Evolutionary conservation across 1,140 invertebrate species (phyloP), one percentile per base, ranked within the genome.

Genomic region (Galleria mellonella): DNA sequence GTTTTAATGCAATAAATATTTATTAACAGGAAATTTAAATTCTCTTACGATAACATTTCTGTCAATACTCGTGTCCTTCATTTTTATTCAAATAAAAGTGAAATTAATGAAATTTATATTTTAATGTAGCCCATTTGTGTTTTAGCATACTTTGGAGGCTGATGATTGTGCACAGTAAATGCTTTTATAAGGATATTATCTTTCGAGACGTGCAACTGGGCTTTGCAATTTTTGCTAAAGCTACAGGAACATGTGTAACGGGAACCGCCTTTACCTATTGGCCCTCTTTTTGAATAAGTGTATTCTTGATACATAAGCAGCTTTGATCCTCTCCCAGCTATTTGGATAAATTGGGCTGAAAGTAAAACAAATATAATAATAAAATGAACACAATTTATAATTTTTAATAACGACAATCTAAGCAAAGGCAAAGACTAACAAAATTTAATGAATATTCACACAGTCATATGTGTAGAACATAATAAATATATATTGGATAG

Each of bases 161-260:
- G 12, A 36, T 72, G 68, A 9, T 55, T 68, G 9, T 68, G 68
- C 1, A 53, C 37, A 6, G 33, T 32, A 5, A 27, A 4, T 1
- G 36, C 43, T 7, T 43, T 48, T 5, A 53, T 40, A 7, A 67
- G 57, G 0, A 45, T 3, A 15, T 31, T 7, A 2, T 50, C 35
- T 3, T 35, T 35, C n/a, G 33, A 35, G 23, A 51, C 35, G 4
- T 54, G 47, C n/a, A 48, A 13, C 15, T 39, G 47, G 2, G 59
- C 55, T 15, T 43, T 49, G 37, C 59, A 62, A 0, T 30, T 8
- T 32, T 48, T 40, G 1, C 42, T 42, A 2, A 23, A 8, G n/a
- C 17, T 13, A 9, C 35, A 46, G 3, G 51, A 51, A 29, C 54
- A 62, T 0, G 38, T 32, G 40, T 51, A 61, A n/a, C 53, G 14